Base-by-base conservation (phyloP, 2,113 vertebrate genomes). In the Cyanistes caeruleus region DNA sequence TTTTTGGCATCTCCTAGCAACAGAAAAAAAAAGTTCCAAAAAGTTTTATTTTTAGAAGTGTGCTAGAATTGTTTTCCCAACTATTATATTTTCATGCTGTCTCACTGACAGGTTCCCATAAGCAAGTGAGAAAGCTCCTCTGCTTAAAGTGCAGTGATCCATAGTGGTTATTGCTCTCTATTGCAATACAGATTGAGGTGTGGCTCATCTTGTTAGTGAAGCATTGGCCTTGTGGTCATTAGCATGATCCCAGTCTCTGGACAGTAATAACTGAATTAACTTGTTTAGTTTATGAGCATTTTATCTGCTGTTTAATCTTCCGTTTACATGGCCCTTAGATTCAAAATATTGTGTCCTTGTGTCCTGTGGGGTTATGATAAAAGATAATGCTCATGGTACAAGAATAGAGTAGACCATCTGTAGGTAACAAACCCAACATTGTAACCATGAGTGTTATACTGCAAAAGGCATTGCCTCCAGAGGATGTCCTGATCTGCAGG, bases 21-120 rank as follows among this genome's bases (percentile, higher is more conserved):
- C 53, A 68, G 48, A 86, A 53, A 79, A 86, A n/a, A 49, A 79
- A 91, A 72, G 41, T 91, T 89, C 37, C 44, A 1, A 49, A 64
- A 95, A 82, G 44, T 93, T 94, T 76, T 94, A 86, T 94, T 96
- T 96, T 96, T 90, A 81, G 90, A 90, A 77, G 3, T 33, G 33
- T 70, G 55, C 46, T 90, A 55, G 68, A 80, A 80, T 93, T 88
- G 63, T 76, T 93, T 96, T 86, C 30, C 44, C 19, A 13, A 8
- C 64, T 37, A 8, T 76, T 81, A 9, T 67, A 41, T 91, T 84
- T 87, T 81, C 15, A 13, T 93, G 27, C 52, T 53, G 41, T 80
- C 59, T 83, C 58, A 16, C 37, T 83, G 79, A 73, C 51, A 84
- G 43, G 18, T 86, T 63, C 43, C 56, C 33, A 13, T 80, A 35